Evolutionary conservation across 2,113 vertebrate species (phyloP), one percentile per base, ranked within the genome.

Genomic region (Hirundichthys speculiger): DNA sequence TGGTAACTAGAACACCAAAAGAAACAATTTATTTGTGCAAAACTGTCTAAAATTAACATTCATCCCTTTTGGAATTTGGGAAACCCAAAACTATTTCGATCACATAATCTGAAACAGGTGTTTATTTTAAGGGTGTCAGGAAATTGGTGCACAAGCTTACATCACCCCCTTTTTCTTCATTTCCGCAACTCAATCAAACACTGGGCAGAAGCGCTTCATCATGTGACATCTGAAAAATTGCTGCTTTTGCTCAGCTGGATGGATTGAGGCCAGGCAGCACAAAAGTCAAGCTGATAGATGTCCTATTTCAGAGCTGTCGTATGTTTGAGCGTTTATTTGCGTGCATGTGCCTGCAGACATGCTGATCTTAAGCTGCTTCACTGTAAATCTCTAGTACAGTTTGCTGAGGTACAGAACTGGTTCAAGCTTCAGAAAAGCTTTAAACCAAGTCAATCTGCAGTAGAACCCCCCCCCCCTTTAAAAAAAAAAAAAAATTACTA

Each of bases 221-320:
- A 68, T 62, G 64, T 55, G 20, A 70, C 47, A 66, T 48, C 61
- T 69, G 64, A 77, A 72, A 85, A 83, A 80, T 52, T 49, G 51
- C 51, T 41, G 59, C 58, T 52, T 70, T 46, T 47, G 19, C 55
- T 69, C 48, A 64, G 66, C 53, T 55, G 18, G 66, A 52, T 47
- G 60, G 82, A 89, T 78, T 52, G 59, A 72, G 77, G 75, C 57
- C 77, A 83, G 25, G 52, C 47, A 25, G 58, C 14, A 52, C 45
- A 53, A 64, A 74, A 45, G 54, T 77, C 62, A 60, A 67, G 75
- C 59, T 74, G 79, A 86, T 67, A 72, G 64, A 71, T 74, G 75
- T 84, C 64, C 77, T 16, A 81, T 75, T 83, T 86, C 43, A 65
- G 40, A 53, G 45, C 42, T 10, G 6, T 42, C 42, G 47, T 45